These are phyloP conservation scores for Rostratula benghalensis DNA, from an alignment of 2,113 vertebrate genomes.

Conservation along the genomic window DNA sequence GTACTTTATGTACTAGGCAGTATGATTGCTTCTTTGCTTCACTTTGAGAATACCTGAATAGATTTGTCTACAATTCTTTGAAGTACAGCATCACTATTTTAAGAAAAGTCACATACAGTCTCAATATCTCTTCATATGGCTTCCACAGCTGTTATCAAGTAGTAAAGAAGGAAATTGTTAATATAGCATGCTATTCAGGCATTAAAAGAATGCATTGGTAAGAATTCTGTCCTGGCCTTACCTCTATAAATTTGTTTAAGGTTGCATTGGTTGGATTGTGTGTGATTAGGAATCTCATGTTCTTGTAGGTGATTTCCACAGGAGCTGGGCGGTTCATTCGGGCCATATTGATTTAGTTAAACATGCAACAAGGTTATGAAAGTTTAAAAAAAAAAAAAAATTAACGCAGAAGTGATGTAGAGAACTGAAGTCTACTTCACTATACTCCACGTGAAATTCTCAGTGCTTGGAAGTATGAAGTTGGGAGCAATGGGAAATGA, in stretches of 20 bases:
- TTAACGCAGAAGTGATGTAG: constrained; percentile 79
- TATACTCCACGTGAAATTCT: constrained; percentile 81
- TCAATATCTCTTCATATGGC: neutral
- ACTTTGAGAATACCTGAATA: neutral
- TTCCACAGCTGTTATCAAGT: neutral
- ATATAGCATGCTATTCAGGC: neutral
- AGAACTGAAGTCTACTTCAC: constrained; percentile 81
- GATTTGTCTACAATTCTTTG: neutral
- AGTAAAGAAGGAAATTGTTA: neutral
- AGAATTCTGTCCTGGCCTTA: constrained; percentile 68
- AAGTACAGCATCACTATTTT: neutral
- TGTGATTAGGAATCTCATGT: constrained; percentile 99
- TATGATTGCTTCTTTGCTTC: neutral
- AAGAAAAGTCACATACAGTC: neutral
- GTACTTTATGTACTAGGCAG: neutral
- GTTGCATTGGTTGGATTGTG: constrained; percentile 99
- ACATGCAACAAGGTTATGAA: constrained; percentile 73
- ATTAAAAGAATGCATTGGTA: neutral
- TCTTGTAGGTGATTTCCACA: constrained; percentile 99
- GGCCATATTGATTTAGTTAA: constrained; percentile 87
- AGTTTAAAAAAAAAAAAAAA: constrained; percentile 42
- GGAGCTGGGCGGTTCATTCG: constrained; percentile 99
- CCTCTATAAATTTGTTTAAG: constrained; percentile 99
- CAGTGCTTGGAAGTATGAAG: constrained; percentile 76
- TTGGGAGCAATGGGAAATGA: constrained; percentile 77